Base-by-base conservation (phyloP, 1,140 invertebrate species). In the Drosophila kikkawai region DNA sequence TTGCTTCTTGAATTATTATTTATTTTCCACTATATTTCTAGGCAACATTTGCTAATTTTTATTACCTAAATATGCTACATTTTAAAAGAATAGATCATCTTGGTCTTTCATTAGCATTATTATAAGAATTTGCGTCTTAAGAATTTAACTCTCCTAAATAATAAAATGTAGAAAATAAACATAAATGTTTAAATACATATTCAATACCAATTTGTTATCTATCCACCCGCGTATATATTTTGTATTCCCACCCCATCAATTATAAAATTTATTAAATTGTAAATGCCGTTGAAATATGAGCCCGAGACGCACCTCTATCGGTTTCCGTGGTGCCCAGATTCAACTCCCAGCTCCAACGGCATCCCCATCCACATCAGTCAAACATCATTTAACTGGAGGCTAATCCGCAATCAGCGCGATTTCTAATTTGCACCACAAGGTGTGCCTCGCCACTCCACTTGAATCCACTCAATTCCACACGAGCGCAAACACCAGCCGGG, bases 381-480 rank as follows among this genome's bases (percentile, higher is more conserved):
- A 58, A 77, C 80, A 82, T 82, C 75, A 65, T 71, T 85, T 75
- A 80, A 74, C 44, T 85, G 73, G 77, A 75, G 80, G 80, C 80
- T 87, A 87, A 88, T 87, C 84, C 84, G 84, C 73, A 88, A 87
- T 87, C 84, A 87, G 73, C 80, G 76, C 80, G 84, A 87, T 87
- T 87, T 87, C 84, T 88, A 87, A 88, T 87, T 88, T 88, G 84
- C 70, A 73, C 85, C 74, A 80, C 79, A 66, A 87, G 84, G 84
- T 88, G 84, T 70, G 84, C 80, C 83, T 41, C 34, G 53, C 70
- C 70, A 60, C 67, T 73, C 70, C 67, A 73, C 70, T 73, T 60
- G 50, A 47, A 73, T 47, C 37, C 68, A 73, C 70, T 73, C 67
- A 73, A 73, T 70, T 68, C 61, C 82, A 64, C 76, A 70, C 65